Percentiles rank a stretch among this genome's conserved stretches.
Evolutionary conservation across 2,888 invertebrate species (phyloP).

Genomic region (Campopleginae sp.): DNA sequence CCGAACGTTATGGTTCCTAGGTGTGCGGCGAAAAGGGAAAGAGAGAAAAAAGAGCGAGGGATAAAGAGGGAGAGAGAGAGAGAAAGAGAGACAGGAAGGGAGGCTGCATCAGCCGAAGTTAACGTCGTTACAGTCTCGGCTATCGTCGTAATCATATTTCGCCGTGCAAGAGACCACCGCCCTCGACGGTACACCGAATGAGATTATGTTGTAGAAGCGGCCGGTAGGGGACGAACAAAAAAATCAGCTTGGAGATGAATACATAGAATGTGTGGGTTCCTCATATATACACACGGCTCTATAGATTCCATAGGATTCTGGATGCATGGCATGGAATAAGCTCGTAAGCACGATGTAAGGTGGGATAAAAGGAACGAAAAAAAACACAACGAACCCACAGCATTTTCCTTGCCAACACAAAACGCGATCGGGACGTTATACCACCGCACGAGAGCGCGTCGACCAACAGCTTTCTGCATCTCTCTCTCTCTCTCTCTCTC

Average conservation of each 20-base stretch:
- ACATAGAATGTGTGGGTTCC: constrained; percentile 48
- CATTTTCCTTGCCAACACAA: constrained; percentile 28
- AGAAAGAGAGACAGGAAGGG: constrained; percentile 36
- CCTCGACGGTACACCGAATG: constrained; percentile 66
- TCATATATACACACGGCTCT: constrained; percentile 12
- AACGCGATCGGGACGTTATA: constrained; percentile 18
- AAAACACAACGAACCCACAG: constrained; percentile 22
- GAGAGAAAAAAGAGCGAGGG: constrained; percentile 1
- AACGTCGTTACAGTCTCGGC: constrained; percentile 76
- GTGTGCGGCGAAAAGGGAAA: constrained; percentile 26
- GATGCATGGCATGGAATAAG: constrained; percentile 42
- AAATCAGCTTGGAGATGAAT: constrained; percentile 47
- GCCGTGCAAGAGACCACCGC: constrained; percentile 73
- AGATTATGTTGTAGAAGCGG: constrained; percentile 72
- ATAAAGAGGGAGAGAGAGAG: constrained; percentile 46
- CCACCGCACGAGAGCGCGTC: constrained; percentile 37
- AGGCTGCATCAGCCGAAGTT: constrained; percentile 74
- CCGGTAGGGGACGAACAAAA: constrained; percentile 45
- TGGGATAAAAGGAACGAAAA: not conserved
- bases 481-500: constrained; percentile 37
- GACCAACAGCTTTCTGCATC: constrained; percentile 32
- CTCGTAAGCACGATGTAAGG: constrained; percentile 36
- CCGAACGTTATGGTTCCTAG: constrained; percentile 57
- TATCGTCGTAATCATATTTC: constrained; percentile 80
- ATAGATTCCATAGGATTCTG: constrained; percentile 19